Percentiles rank a stretch among this genome's conserved stretches.
phyloP scores from a whole-genome alignment of 2,797 vertebrate species.

The Brachyrhaphis roseni region DNA sequence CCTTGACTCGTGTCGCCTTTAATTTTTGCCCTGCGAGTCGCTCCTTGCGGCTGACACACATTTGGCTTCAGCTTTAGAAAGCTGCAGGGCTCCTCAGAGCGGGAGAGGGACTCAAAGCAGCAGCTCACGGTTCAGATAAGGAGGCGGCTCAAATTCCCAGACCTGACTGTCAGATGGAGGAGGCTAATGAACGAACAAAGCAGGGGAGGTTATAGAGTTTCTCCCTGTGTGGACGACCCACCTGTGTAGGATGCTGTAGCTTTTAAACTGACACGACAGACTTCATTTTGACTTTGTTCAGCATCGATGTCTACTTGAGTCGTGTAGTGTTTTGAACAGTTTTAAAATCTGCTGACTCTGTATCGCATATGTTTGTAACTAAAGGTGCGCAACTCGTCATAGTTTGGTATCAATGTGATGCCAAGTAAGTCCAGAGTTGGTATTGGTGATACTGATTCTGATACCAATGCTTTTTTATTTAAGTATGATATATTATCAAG shows the following conservation, averaged over 20 bases:
- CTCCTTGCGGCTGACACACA: constrained; percentile 49
- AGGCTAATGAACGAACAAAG: constrained; percentile 23
- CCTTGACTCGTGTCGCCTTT: background rate
- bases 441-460: too few species aligned
- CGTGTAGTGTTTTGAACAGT: background rate
- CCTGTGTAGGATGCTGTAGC: background rate
- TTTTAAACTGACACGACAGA: background rate
- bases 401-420: too few species aligned
- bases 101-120: constrained; percentile 37
- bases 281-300: background rate
- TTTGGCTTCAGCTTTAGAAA: constrained; percentile 46
- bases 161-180: constrained; percentile 26
- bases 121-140: constrained; percentile 38
- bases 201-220: constrained; percentile 28
- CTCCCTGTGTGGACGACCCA: constrained; percentile 13
- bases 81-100: constrained; percentile 35
- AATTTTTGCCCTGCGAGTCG: constrained; percentile 36
- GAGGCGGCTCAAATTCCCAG: constrained; percentile 31
- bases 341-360: background rate
- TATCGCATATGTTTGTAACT: background rate
- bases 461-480: too few species aligned
- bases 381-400: too few species aligned
- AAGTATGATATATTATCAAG: too few species aligned
- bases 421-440: too few species aligned
- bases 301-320: background rate